Evolutionary conservation across 2,113 vertebrate species (phyloP).

Genomic region (Spea multiplicata): DNA sequence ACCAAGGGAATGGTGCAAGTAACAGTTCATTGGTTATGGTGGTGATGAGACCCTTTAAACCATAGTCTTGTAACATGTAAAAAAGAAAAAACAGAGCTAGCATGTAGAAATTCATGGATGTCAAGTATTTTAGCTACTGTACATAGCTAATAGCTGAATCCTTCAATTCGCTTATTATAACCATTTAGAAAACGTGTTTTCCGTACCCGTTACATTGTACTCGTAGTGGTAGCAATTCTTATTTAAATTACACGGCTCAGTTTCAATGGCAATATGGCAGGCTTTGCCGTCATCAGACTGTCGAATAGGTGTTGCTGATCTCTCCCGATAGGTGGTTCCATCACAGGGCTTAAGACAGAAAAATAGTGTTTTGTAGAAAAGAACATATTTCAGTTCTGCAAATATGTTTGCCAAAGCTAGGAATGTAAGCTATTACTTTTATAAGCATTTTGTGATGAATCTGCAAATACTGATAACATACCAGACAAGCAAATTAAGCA

Average conservation of each 20-base stretch:
- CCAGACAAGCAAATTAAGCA: constrained; percentile 28
- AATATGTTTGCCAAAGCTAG: background rate
- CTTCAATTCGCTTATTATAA: too few species aligned
- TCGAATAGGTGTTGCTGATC: constrained; percentile 76
- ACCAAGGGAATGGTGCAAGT: too few species aligned
- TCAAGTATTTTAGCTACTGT: too few species aligned
- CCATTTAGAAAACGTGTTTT: too few species aligned
- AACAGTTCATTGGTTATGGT: too few species aligned
- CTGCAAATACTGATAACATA: constrained; percentile 2
- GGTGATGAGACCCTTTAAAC: too few species aligned
- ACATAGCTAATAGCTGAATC: too few species aligned
- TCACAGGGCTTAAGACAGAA: constrained; percentile 80
- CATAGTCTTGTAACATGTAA: too few species aligned
- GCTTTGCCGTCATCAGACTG: constrained; percentile 75
- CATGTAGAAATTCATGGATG: too few species aligned
- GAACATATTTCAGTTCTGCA: background rate
- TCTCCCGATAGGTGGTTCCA: constrained; percentile 71
- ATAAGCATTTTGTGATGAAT: constrained; percentile 1
- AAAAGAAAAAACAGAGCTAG: too few species aligned
- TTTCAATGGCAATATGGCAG: constrained; percentile 76
- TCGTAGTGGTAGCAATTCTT: constrained; percentile 95
- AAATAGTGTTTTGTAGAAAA: background rate
- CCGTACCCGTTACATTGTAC: constrained; percentile 93
- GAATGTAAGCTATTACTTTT: background rate
- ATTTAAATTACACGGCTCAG: constrained; percentile 83